These are phyloP conservation scores for Colletes latitarsis DNA, from an alignment of 1,140 invertebrate genomes.

Conservation along the genomic window DNA sequence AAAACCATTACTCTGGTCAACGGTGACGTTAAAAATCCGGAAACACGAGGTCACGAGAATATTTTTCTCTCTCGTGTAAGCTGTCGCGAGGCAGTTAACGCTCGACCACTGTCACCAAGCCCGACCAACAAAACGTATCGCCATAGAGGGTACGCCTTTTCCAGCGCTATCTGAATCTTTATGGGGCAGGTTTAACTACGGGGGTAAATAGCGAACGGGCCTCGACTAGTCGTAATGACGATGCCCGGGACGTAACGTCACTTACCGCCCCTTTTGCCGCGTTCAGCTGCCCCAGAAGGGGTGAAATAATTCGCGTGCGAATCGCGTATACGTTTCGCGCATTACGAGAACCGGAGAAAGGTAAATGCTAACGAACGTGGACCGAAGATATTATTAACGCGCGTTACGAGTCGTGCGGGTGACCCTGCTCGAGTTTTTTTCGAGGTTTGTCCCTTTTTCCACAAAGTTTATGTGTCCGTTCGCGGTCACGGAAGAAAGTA, in stretches of 20 bases:
- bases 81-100: conserved; percentile 60
- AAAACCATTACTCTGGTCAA: conserved; percentile 10
- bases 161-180: conserved; percentile 72
- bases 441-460: not conserved
- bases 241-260: conserved; percentile 46
- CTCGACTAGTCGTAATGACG: conserved; percentile 56
- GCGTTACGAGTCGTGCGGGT: not conserved
- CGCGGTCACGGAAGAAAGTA: conserved; percentile 9
- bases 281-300: conserved; percentile 29
- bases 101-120: conserved; percentile 48
- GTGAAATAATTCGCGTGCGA: conserved; percentile 60
- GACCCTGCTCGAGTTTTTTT: not conserved
- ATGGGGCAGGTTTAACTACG: conserved; percentile 68
- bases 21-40: conserved; percentile 22
- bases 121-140: conserved; percentile 29
- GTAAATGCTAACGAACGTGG: conserved; percentile 38
- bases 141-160: conserved; percentile 51
- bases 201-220: conserved; percentile 61
- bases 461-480: conserved; percentile 8
- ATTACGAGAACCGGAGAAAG: conserved; percentile 23
- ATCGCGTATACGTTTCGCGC: conserved; percentile 50
- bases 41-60: not conserved
- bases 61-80: conserved; percentile 54
- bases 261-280: conserved; percentile 39
- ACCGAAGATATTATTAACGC: conserved; percentile 10